phyloP scores from a whole-genome alignment of 2,888 invertebrate species.

The Amblyteles armatorius region DNA sequence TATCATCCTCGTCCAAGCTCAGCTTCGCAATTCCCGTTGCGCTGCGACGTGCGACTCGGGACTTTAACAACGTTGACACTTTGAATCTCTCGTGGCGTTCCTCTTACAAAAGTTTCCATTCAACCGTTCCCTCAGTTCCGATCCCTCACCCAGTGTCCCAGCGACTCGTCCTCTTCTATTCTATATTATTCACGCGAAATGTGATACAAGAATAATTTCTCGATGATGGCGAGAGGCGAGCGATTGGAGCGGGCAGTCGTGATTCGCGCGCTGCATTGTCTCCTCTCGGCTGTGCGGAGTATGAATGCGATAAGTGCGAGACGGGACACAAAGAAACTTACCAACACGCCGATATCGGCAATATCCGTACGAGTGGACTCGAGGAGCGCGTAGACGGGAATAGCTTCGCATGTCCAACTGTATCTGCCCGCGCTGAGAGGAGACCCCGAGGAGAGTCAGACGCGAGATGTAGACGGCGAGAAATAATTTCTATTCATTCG shows the following conservation, averaged over 20 bases:
- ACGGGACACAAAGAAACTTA: conserved; percentile 1
- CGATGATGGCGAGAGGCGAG: conserved; percentile 32
- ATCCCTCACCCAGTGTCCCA: neutral
- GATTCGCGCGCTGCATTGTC: conserved; percentile 26
- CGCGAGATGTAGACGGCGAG: conserved; percentile 45
- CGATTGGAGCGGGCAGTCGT: conserved; percentile 21
- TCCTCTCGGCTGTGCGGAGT: neutral
- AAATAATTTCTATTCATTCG: conserved; percentile 69
- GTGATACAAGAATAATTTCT: conserved; percentile 27
- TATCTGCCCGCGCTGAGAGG: conserved; percentile 2
- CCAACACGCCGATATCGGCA: neutral
- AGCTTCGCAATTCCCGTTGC: neutral
- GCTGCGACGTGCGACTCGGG: conserved; percentile 66
- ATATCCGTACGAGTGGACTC: neutral
- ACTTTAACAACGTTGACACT: conserved; percentile 74
- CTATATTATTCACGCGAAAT: conserved; percentile 5
- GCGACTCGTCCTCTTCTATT: neutral
- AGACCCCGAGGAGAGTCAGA: conserved; percentile 23
- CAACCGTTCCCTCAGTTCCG: neutral
- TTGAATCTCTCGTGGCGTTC: conserved; percentile 73
- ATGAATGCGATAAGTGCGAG: conserved; percentile 24
- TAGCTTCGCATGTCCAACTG: conserved; percentile 28
- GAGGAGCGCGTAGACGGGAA: conserved; percentile 13
- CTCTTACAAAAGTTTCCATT: conserved; percentile 21
- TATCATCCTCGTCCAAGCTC: neutral